A percentile compares a stretch with the other conserved stretches of the same genome.
These are phyloP conservation scores for Piaya cayana DNA, from an alignment of 2,113 vertebrate genomes.

Conservation along the genomic window DNA sequence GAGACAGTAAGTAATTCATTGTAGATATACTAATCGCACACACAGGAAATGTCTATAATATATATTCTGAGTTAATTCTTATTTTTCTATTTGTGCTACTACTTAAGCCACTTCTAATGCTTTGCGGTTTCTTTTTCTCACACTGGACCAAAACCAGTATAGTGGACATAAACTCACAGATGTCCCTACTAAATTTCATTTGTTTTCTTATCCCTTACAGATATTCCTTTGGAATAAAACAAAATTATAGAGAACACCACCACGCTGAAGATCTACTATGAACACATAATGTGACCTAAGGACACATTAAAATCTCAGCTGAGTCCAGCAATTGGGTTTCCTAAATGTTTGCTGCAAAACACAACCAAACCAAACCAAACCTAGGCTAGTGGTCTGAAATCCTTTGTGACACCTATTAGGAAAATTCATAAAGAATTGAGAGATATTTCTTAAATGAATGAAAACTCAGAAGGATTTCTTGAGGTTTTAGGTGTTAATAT, in stretches of 20 bases:
- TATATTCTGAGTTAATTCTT: neutral
- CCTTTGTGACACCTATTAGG: too few species aligned
- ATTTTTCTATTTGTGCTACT: neutral
- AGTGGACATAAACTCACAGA: neutral
- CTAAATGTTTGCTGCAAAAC: neutral
- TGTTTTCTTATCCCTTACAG: neutral
- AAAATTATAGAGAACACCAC: neutral
- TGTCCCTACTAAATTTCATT: neutral
- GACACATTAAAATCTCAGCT: neutral
- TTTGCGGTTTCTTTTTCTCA: neutral
- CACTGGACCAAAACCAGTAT: neutral
- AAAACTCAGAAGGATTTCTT: neutral
- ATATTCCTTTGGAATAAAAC: neutral
- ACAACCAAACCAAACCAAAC: neutral
- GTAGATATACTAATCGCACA: neutral
- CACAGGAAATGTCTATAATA: neutral
- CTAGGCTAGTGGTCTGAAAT: neutral
- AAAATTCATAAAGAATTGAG: neutral
- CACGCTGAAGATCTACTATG: neutral
- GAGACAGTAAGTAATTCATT: neutral
- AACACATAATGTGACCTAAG: too few species aligned
- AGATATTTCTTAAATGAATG: neutral
- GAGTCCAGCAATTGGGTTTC: neutral
- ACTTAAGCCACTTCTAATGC: neutral
- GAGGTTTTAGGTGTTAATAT: neutral